These are phyloP conservation scores for Lasioglossum oenotherae DNA, from an alignment of 2,888 invertebrate species.

Conservation along the genomic window DNA sequence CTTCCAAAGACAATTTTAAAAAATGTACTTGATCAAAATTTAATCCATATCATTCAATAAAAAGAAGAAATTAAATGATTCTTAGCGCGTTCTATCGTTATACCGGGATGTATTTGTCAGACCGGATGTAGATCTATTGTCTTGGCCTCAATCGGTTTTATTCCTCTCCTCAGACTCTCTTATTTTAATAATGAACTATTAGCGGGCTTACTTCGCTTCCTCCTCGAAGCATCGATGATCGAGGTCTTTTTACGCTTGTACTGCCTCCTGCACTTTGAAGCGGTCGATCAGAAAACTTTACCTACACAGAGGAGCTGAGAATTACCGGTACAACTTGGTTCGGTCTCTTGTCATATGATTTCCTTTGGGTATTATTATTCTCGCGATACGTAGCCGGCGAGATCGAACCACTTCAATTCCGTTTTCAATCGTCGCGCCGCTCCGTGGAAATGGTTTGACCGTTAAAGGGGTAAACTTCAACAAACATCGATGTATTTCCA, in stretches of 20 bases:
- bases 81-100: not conserved
- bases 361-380: conserved; percentile 56
- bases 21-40: too few relatives aligned
- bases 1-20: too few relatives aligned
- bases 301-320: conserved; percentile 53
- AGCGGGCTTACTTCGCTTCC: conserved; percentile 45
- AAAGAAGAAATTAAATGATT: too few relatives aligned
- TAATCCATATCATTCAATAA: too few relatives aligned
- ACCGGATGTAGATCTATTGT: conserved; percentile 42
- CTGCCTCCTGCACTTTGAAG: conserved; percentile 47
- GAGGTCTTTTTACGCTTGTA: conserved; percentile 34
- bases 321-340: conserved; percentile 45
- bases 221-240: conserved; percentile 41
- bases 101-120: not conserved
- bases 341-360: conserved; percentile 50
- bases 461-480: not conserved
- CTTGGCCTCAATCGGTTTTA: conserved; percentile 22
- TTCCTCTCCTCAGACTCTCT: conserved; percentile 52
- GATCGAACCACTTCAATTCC: conserved; percentile 10
- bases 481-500: too few relatives aligned
- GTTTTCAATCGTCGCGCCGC: not conserved
- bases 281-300: conserved; percentile 56
- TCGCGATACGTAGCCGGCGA: conserved; percentile 39
- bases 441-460: conserved; percentile 30
- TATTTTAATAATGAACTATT: conserved; percentile 64